Base-by-base conservation (phyloP, 2,113 vertebrate species). In the Anhinga anhinga region DNA sequence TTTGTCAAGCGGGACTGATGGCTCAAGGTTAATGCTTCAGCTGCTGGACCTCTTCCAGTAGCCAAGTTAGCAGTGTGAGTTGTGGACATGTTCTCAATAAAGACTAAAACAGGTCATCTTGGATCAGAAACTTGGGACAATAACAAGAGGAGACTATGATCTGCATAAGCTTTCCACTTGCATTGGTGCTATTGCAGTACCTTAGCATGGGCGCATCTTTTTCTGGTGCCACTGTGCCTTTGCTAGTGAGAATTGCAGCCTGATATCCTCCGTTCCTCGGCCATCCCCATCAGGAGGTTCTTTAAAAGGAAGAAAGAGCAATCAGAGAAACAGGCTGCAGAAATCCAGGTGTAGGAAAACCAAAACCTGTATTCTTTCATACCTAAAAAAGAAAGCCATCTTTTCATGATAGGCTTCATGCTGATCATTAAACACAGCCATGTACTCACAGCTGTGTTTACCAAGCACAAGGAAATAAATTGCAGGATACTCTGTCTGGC, bases 361-460 rank as follows among this genome's bases (percentile, higher is more conserved):
- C 22, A 25, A 95, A 85, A 34, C 44, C 30, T 76, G 22, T 26
- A 5, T 56, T 69, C 65, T 84, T 82, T 66, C 14, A 8, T 45
- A 21, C 7, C 9, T 63, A 71, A 86, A 50, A 70, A n/a, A 77
- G 36, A 74, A 11, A 45, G 7, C 10, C 18, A 20, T 85, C 45
- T 83, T 94, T 88, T 76, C 71, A 27, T 2, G 7, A 26, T 73
- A 49, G 50, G 74, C 67, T 96, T 21, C 32, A 3, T 72, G 77
- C 73, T 85, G 87, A 69, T 93, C 73, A 19, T 85, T 79, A 85
- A 95, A 76, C 70, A 73, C 23, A 58, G 22, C 49, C 66, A 53
- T 27, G 59, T 45, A 29, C 47, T 87, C 93, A 74, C 76, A 92
- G 79, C 88, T 93, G 92, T 93, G 62, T 91, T 95, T 94, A 89